Base-by-base conservation (phyloP, 2,888 invertebrate species). In the Scaeva pyrastri region DNA sequence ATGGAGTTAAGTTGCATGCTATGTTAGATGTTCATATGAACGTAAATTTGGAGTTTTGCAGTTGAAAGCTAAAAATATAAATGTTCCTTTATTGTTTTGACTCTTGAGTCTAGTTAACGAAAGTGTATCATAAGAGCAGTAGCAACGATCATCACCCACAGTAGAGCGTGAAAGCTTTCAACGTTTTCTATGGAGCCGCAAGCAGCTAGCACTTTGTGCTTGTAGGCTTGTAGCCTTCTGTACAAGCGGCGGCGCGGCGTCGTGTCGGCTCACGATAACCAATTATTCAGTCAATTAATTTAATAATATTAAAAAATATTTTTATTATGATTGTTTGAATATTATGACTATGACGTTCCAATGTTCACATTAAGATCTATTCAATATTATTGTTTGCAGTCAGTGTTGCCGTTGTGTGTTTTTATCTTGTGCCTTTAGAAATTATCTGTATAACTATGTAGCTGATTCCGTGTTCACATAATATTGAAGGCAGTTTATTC, bases 251-350 rank as follows among this genome's bases (percentile, higher is more conserved):
- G 7, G n/a, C n/a, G n/a, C n/a, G n/a, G n/a, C n/a, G n/a, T n/a
- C n/a, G n/a, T n/a, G n/a, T n/a, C 39, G 31, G 50, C 58, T 41
- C 66, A 11, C 72, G 43, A 81, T 55, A 64, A 71, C 48, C 71
- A 81, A 75, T 81, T 81, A 81, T 76, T 58, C 81, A 76, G 55
- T 76, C 75, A 75, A 71, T 71, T 70, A 55, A 41, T 55, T 79
- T 14, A 58, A 66, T 66, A 66, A 73, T 66, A 66, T 58, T 56
- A 41, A 62, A 74, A 39, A 70, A 39, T n/a, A 31, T 60, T 56
- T 79, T 81, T 75, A 76, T 66, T 76, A 21, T 82, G 52, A 82
- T 52, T 48, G 50, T 50, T 58, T 58, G 48, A 64, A 62, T 55
- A 70, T 39, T 52, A 58, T 72, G 26, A 26, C 43, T 52, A 58